Conservation (phyloP, 30 jellyfish, hydroid and myxozoan species). For the Nemopilema nomurai region DNA sequence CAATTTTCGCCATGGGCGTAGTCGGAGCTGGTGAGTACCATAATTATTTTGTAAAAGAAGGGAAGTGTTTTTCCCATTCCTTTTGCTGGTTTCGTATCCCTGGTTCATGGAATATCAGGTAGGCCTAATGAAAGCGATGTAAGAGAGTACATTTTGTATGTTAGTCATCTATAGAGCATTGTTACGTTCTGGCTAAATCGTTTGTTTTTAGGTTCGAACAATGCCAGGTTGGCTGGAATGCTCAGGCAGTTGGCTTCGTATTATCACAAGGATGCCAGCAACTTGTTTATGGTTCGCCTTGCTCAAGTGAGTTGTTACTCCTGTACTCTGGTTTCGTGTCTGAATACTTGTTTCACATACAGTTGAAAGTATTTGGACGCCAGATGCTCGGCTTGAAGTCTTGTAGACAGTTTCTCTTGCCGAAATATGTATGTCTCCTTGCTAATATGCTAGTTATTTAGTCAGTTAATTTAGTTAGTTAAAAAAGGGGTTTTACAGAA, state of each 20-base stretch:
- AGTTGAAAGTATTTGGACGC: too few relatives aligned
- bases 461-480: slow-evolving; percentile 21
- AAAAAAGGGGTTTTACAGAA: background rate
- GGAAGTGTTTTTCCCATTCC: too few relatives aligned
- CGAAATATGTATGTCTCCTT: background rate
- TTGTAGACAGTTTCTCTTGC: too few relatives aligned
- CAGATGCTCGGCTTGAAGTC: background rate
- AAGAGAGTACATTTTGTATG: too few relatives aligned
- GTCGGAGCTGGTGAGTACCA: slow-evolving; percentile 97
- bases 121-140: too few relatives aligned
- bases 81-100: too few relatives aligned
- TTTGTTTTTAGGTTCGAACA: slow-evolving; percentile 84
- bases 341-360: too few relatives aligned
- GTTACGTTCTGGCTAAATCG: too few relatives aligned
- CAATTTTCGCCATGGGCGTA: slow-evolving; percentile 99
- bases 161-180: too few relatives aligned
- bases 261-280: slow-evolving; percentile 91
- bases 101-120: too few relatives aligned
- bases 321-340: background rate
- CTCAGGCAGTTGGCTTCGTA: slow-evolving; percentile 92
- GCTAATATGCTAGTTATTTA: background rate
- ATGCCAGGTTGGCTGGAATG: slow-evolving; percentile 98
- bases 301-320: slow-evolving; percentile 78
- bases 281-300: slow-evolving; percentile 90
- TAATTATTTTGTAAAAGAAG: background rate